Evolutionary conservation across 2,113 vertebrate genomes (phyloP), one percentile per base, ranked within the genome.

Genomic region (Amblyopsis rosae): DNA sequence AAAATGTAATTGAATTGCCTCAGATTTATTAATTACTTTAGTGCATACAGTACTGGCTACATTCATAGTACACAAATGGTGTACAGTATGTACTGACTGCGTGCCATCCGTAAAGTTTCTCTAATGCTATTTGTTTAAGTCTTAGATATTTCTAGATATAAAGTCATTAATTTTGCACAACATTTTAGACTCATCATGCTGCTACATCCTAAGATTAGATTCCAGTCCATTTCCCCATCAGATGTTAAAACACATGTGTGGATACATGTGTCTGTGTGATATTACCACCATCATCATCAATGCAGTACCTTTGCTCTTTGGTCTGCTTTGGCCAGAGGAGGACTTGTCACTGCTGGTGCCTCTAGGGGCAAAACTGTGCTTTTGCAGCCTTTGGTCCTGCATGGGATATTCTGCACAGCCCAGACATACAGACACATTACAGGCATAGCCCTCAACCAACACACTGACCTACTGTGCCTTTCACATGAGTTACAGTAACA

Each of bases 321-420:
- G 95, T 94, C 98, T 99, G 91, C 88, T 96, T 76, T 96, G 96
- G 83, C 93, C 92, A 88, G 94, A 95, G 35, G 92, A 83, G 55
- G 83, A 90, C 91, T 98, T 99, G 79, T 98, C 96, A 82, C 74
- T 88, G 80, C 69, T 86, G 79, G 89, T 90, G 88, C 94, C 92
- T 92, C 96, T 93, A 71, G 95, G 91, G 76, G 92, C 92, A 93
- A 96, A 98, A 84, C 93, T 94, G 84, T 94, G 94, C 90, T 96
- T 98, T 77, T 93, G 92, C 90, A 95, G 93, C 80, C 96, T 95
- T 86, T 95, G 95, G 88, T 98, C 96, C 89, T 96, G 96, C 87
- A 95, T 92, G 82, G 93, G 89, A 88, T 89, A 93, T 85, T 94
- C 93, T 94, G 82, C 2, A 80, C 54, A 70, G 62, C 51, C 64